Evolutionary conservation across 1,140 invertebrate genomes (phyloP).

Genomic region (fruit fly (Drosophila melanogaster)): DNA sequence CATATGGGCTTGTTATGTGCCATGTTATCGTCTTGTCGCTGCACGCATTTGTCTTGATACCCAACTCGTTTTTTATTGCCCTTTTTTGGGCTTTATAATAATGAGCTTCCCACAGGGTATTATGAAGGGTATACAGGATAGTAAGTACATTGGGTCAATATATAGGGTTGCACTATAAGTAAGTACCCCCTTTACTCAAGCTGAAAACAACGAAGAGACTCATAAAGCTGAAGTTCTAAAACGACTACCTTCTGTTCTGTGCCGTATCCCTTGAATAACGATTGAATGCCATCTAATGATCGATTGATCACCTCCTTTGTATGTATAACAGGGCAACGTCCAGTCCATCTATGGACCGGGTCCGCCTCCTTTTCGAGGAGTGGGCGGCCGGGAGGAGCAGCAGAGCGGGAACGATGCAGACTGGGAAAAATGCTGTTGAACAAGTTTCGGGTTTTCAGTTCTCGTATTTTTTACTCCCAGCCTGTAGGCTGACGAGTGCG

Average conservation of each 20-base stretch:
- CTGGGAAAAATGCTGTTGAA: constrained; percentile 68
- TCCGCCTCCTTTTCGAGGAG: constrained; percentile 32
- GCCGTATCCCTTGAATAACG: neutral
- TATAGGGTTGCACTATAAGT: too few relatives aligned
- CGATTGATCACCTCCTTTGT: constrained; percentile 17
- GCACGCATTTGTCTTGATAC: constrained; percentile 33
- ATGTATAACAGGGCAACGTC: constrained; percentile 10
- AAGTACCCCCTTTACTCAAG: neutral
- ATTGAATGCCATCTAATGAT: constrained; percentile 14
- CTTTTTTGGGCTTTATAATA: constrained; percentile 32
- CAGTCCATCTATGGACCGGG: constrained; percentile 18
- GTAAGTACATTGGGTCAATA: too few relatives aligned
- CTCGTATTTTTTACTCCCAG: constrained; percentile 16
- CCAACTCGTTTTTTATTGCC: constrained; percentile 21
- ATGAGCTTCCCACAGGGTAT: constrained; percentile 6
- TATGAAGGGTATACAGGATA: neutral
- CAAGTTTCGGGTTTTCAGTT: constrained; percentile 62
- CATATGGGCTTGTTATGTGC: constrained; percentile 52
- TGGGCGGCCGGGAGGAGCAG: constrained; percentile 12
- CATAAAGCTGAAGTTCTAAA: neutral
- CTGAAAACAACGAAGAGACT: neutral
- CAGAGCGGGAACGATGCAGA: constrained; percentile 8
- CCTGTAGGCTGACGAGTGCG: constrained; percentile 29
- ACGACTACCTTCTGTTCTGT: neutral
- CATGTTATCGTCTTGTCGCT: constrained; percentile 50